phyloP scores from a whole-genome alignment of 2,888 invertebrate genomes.

The Elegia similella region DNA sequence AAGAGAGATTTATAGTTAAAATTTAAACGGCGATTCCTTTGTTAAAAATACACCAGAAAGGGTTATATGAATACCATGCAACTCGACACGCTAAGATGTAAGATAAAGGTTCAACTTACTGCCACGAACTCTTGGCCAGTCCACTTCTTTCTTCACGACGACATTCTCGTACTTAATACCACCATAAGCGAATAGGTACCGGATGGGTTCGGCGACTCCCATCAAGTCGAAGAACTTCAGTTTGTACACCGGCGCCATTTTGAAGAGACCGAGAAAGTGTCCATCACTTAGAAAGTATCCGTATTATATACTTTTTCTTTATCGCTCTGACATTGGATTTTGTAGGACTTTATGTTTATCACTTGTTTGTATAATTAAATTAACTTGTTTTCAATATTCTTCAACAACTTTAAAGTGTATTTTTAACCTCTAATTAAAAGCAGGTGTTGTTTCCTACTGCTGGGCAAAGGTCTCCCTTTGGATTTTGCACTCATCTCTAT shows the following conservation, averaged over 20 bases:
- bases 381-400: background rate
- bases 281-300: background rate
- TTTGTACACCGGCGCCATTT: constrained; percentile 38
- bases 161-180: constrained; percentile 42
- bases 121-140: constrained; percentile 32
- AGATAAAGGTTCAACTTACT: constrained; percentile 8
- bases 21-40: too few relatives aligned
- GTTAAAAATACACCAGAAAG: too few relatives aligned
- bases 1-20: too few relatives aligned
- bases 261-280: constrained; percentile 14
- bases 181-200: constrained; percentile 44
- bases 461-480: too few relatives aligned
- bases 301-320: constrained; percentile 10
- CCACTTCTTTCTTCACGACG: constrained; percentile 28
- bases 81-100: too few relatives aligned
- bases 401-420: too few relatives aligned
- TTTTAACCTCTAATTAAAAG: too few relatives aligned
- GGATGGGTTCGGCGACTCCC: constrained; percentile 44
- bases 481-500: too few relatives aligned
- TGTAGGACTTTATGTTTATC: background rate
- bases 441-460: too few relatives aligned
- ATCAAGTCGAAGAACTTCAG: constrained; percentile 45
- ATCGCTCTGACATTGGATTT: constrained; percentile 3
- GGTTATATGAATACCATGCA: too few relatives aligned
- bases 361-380: constrained; percentile 6